Percentiles rank a stretch among this genome's conserved stretches.
These are phyloP conservation scores for Anarsia innoxiella DNA, from an alignment of 2,888 invertebrate genomes.

Conservation along the genomic window DNA sequence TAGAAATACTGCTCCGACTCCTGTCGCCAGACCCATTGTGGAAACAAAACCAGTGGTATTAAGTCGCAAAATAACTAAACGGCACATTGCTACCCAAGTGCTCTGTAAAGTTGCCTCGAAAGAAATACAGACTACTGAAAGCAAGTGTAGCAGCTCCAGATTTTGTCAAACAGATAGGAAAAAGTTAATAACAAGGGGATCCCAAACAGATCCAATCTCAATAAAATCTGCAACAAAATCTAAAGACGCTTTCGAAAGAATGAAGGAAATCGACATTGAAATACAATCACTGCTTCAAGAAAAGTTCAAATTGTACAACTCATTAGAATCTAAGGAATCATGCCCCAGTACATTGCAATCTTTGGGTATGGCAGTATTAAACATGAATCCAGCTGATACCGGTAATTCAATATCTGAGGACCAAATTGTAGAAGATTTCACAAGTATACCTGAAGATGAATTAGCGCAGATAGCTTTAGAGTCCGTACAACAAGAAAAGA, in stretches of 20 bases:
- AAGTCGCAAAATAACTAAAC: constrained; percentile 29
- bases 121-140: constrained; percentile 41
- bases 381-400: constrained; percentile 36
- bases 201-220: constrained; percentile 44
- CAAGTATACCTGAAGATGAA: constrained; percentile 58
- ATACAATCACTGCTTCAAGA: constrained; percentile 74
- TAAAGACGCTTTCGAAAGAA: constrained; percentile 64
- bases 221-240: constrained; percentile 26
- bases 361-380: constrained; percentile 61
- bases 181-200: constrained; percentile 26
- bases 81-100: constrained; percentile 38
- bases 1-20: constrained; percentile 44
- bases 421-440: constrained; percentile 52
- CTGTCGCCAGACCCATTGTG: constrained; percentile 27
- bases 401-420: constrained; percentile 33
- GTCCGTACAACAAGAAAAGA: constrained; percentile 30
- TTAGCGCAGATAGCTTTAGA: constrained; percentile 58
- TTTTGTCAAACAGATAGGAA: constrained; percentile 41
- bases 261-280: constrained; percentile 77
- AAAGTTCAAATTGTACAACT: constrained; percentile 73
- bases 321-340: constrained; percentile 53
- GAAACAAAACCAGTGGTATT: constrained; percentile 28
- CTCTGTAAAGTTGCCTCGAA: constrained; percentile 32
- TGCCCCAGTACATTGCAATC: constrained; percentile 39
- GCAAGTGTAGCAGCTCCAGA: constrained; percentile 25